Evolutionary conservation across 1,140 invertebrate species (phyloP).

Genomic region (Theocolax elegans): DNA sequence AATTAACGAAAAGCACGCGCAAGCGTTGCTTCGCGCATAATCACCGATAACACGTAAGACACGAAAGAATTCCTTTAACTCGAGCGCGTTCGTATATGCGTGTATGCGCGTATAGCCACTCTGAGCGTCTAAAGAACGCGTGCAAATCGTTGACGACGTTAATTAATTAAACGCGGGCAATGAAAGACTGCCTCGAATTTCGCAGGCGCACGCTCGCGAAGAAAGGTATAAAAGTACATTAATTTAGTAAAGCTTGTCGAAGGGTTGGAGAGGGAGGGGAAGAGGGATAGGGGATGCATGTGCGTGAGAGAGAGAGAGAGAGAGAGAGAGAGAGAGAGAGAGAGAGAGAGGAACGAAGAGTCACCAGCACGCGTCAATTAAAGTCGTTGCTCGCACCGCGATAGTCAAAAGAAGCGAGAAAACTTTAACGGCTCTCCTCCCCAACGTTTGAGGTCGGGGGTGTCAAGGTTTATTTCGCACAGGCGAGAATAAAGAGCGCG

Average conservation of each 20-base stretch:
- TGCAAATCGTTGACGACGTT: slow-evolving; percentile 18
- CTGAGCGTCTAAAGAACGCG: neutral
- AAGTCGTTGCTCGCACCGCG: neutral
- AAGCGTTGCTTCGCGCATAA: neutral
- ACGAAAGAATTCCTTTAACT: slow-evolving; percentile 24
- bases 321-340: too few relatives aligned
- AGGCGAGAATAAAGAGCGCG: neutral
- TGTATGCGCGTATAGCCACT: neutral
- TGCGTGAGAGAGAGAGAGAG: too few relatives aligned
- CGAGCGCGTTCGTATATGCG: neutral
- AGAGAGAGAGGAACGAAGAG: too few relatives aligned
- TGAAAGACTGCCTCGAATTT: slow-evolving; percentile 19
- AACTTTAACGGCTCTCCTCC: neutral
- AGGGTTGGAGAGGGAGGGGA: too few relatives aligned
- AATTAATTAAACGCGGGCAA: slow-evolving; percentile 38
- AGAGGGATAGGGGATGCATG: too few relatives aligned
- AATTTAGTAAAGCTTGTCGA: slow-evolving; percentile 32
- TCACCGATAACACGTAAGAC: slow-evolving; percentile 8
- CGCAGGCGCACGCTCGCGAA: neutral
- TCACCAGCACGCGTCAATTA: slow-evolving; percentile 37
- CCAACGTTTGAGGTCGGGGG: neutral
- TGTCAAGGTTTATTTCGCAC: neutral
- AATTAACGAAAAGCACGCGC: slow-evolving; percentile 6
- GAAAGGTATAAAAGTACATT: slow-evolving; percentile 27
- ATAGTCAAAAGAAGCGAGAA: neutral